These are phyloP conservation scores for Glaucopsyche alexis DNA, from an alignment of 2,888 invertebrate species.

Conservation along the genomic window DNA sequence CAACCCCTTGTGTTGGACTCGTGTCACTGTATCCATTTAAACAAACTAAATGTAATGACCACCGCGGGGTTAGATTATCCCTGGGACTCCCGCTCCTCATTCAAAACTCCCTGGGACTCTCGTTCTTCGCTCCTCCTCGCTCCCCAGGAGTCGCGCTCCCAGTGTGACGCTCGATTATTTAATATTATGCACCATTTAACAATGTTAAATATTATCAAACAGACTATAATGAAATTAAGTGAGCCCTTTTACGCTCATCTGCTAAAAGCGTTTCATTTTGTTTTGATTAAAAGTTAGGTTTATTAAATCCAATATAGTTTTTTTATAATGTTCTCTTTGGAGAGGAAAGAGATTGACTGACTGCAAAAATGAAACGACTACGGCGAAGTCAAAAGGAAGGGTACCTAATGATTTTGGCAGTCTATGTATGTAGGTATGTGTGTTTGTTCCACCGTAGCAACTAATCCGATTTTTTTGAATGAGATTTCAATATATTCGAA, in stretches of 20 bases:
- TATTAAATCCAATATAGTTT: neutral
- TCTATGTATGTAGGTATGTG: too few species aligned
- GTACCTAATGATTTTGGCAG: too few species aligned
- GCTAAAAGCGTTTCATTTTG: neutral
- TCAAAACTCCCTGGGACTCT: neutral
- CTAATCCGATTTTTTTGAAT: too few species aligned
- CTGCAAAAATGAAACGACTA: too few species aligned
- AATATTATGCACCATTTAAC: slow-evolving; percentile 24
- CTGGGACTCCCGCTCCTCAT: neutral
- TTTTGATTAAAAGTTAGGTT: slow-evolving; percentile 3
- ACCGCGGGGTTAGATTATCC: neutral
- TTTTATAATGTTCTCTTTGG: too few species aligned
- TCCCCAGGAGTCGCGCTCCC: neutral
- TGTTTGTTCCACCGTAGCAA: too few species aligned
- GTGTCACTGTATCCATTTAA: neutral
- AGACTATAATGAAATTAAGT: slow-evolving; percentile 4
- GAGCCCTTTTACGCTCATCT: neutral
- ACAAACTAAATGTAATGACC: neutral
- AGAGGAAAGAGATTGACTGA: too few species aligned
- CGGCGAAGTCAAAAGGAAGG: too few species aligned
- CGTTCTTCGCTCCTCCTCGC: neutral
- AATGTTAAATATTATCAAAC: slow-evolving; percentile 27
- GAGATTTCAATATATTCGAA: too few species aligned
- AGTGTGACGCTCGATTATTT: neutral
- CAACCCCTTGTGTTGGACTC: neutral